Conservation (phyloP, 2,113 vertebrate species). For the Lynx canadensis region DNA sequence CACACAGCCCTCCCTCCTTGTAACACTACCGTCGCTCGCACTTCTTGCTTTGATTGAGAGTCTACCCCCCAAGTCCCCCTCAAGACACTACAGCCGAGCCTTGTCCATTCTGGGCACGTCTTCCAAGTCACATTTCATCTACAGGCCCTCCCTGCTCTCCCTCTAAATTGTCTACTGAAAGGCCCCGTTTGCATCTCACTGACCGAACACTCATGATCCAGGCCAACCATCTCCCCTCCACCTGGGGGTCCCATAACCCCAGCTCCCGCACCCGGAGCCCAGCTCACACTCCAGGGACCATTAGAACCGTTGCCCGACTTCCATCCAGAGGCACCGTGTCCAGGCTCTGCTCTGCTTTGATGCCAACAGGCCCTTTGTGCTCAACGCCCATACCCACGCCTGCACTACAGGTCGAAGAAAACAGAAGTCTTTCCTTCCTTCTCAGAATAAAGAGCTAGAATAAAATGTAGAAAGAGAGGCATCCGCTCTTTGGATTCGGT, state of each 20-base stretch:
- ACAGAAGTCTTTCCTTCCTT: neutral
- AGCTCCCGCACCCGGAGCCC: neutral
- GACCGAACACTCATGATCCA: neutral
- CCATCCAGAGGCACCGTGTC: neutral
- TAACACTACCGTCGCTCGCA: accelerated
- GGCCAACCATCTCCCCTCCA: neutral
- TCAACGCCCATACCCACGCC: accelerated
- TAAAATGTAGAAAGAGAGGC: neutral
- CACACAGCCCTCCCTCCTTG: too few species aligned
- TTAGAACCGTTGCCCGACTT: neutral
- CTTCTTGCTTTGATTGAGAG: neutral
- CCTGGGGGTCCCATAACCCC: neutral
- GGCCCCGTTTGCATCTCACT: neutral
- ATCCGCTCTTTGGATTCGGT: neutral
- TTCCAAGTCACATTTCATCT: neutral
- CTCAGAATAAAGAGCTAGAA: neutral
- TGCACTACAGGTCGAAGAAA: accelerated
- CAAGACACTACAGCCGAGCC: neutral
- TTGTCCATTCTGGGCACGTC: too few species aligned
- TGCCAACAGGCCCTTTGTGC: too few species aligned
- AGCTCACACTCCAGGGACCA: too few species aligned
- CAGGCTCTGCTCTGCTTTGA: neutral
- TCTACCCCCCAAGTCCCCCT: neutral
- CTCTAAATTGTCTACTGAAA: neutral
- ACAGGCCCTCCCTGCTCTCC: neutral